These are phyloP conservation scores for Slavum lentiscoides DNA, from an alignment of 2,888 invertebrate species.

Conservation along the genomic window DNA sequence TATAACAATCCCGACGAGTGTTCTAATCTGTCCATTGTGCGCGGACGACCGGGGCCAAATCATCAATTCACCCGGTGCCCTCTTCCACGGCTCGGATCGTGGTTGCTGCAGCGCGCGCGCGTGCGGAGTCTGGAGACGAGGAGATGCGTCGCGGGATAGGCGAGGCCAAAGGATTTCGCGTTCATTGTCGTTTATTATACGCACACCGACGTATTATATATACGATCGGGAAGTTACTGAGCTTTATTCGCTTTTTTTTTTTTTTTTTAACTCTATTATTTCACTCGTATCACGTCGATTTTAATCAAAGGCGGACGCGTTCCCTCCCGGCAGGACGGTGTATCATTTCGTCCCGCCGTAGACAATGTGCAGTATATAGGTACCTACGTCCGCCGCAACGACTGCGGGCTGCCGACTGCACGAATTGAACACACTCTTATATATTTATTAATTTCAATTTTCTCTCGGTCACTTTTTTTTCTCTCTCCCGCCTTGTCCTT, in stretches of 20 bases:
- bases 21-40: conserved; percentile 35
- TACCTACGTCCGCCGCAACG: background rate
- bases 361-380: background rate
- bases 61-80: conserved; percentile 35
- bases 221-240: background rate
- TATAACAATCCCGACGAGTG: conserved; percentile 14
- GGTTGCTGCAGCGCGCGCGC: too few species aligned
- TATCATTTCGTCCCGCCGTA: too few species aligned
- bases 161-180: too few species aligned
- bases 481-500: too few species aligned
- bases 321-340: too few species aligned
- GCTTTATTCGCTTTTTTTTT: background rate
- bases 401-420: too few species aligned
- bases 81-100: background rate
- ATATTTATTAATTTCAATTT: too few species aligned
- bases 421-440: too few species aligned
- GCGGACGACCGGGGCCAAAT: conserved; percentile 18
- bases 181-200: background rate
- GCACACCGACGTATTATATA: background rate
- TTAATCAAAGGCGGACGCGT: conserved; percentile 25
- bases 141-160: too few species aligned
- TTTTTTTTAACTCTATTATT: background rate
- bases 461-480: too few species aligned
- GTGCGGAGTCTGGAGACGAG: too few species aligned
- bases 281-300: background rate